A percentile compares a stretch with the other conserved stretches of the same genome.
Evolutionary conservation across 2,888 invertebrate genomes (phyloP).

Genomic region (Drosophila yooni): DNA sequence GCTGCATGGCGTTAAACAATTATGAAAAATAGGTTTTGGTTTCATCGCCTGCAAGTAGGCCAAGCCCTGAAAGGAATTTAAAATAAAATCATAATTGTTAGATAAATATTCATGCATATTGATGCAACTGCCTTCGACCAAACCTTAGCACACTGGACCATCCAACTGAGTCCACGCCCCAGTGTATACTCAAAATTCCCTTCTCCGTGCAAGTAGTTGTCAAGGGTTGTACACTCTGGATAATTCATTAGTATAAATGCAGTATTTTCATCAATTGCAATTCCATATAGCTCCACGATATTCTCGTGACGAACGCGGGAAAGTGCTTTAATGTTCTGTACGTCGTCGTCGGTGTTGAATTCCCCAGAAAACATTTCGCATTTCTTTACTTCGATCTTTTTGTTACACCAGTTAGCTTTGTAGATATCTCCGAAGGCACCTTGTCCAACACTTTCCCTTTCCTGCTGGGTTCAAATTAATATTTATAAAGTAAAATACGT

Average conservation of each 20-base stretch:
- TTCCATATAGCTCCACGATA: slow-evolving; percentile 14
- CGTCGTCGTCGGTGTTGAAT: not conserved
- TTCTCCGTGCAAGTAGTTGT: slow-evolving; percentile 10
- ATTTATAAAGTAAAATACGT: not conserved
- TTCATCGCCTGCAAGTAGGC: not conserved
- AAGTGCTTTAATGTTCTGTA: not conserved
- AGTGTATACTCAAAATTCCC: not conserved
- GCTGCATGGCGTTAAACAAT: not conserved
- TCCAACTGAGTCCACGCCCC: slow-evolving; percentile 2
- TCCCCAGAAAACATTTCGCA: not conserved
- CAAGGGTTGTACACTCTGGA: slow-evolving; percentile 5
- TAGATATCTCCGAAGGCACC: slow-evolving; percentile 5
- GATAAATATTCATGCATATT: not conserved
- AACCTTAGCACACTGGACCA: slow-evolving; percentile 12
- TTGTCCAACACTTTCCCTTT: not conserved
- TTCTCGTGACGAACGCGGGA: slow-evolving; percentile 3
- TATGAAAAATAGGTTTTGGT: not conserved
- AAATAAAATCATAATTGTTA: not conserved
- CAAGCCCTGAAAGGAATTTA: not conserved
- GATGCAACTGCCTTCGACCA: not conserved
- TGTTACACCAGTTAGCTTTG: slow-evolving; percentile 4
- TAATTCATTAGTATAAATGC: slow-evolving; percentile 1
- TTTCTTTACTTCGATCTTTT: not conserved
- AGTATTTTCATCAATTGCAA: not conserved
- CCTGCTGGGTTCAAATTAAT: not conserved